Conservation (phyloP, 53 echinoderm and acorn worm genomes). For the Hippasteria phrygiana region DNA sequence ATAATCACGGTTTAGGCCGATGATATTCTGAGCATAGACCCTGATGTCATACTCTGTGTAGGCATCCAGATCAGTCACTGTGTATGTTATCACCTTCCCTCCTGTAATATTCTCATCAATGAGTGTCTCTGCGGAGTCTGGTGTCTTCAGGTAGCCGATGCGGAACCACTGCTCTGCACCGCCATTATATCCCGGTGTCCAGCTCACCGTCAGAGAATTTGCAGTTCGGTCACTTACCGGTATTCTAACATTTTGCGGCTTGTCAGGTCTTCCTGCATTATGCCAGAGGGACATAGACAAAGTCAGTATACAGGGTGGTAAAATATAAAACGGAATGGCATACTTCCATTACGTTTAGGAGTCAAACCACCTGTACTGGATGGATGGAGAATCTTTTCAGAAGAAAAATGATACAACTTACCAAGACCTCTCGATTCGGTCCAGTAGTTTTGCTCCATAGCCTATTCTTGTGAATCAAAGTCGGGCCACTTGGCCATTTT, state of each 20-base stretch:
- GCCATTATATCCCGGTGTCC: slow-evolving; percentile 17
- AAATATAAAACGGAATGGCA: not conserved
- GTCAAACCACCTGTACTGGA: too few species aligned
- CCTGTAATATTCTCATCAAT: not conserved
- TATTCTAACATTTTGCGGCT: not conserved
- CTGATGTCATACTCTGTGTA: slow-evolving; percentile 47
- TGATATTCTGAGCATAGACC: slow-evolving; percentile 25
- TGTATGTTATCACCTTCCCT: not conserved
- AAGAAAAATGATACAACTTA: too few species aligned
- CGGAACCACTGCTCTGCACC: slow-evolving; percentile 28
- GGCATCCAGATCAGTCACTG: not conserved
- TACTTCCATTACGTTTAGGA: too few species aligned
- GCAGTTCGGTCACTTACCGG: not conserved
- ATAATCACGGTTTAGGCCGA: not conserved
- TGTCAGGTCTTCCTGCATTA: slow-evolving; percentile 5
- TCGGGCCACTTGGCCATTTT: too few species aligned
- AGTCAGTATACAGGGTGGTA: not conserved
- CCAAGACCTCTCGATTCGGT: too few species aligned
- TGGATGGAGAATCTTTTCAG: too few species aligned
- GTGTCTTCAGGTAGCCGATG: slow-evolving; percentile 1
- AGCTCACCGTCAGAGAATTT: slow-evolving; percentile 25
- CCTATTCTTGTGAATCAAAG: too few species aligned
- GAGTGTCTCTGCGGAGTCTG: not conserved
- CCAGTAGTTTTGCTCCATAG: too few species aligned
- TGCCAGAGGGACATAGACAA: not conserved